These are phyloP conservation scores for Nebria ingens DNA, from an alignment of 1,140 invertebrate genomes.

Conservation along the genomic window DNA sequence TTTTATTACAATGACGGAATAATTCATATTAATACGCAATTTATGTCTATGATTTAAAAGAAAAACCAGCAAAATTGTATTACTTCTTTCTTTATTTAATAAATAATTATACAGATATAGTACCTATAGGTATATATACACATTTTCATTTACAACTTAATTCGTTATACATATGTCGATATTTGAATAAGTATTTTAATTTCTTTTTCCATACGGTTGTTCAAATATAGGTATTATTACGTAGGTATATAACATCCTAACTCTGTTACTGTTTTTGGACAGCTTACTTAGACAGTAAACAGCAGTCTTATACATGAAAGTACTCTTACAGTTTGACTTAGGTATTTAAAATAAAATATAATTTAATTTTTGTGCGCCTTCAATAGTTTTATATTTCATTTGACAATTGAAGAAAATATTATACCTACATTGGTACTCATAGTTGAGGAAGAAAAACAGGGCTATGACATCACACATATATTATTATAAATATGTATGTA, in stretches of 20 bases:
- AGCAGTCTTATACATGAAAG: not conserved
- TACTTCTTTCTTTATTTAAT: conserved; percentile 5
- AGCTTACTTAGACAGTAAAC: not conserved
- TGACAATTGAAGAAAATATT: not conserved
- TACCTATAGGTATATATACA: no score
- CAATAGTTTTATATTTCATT: no score
- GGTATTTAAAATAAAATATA: not conserved
- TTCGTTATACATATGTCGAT: conserved; percentile 7
- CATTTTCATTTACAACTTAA: conserved; percentile 1
- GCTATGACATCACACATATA: not conserved
- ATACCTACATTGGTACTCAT: not conserved
- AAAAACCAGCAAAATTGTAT: no score
- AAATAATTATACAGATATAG: conserved; percentile 8
- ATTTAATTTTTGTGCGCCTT: not conserved
- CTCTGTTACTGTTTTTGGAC: not conserved
- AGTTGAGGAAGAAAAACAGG: not conserved
- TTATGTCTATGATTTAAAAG: no score
- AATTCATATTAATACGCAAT: no score
- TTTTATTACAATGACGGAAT: no score
- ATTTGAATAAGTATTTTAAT: not conserved
- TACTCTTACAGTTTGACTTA: no score
- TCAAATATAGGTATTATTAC: not conserved
- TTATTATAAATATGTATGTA: not conserved
- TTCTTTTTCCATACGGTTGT: not conserved
- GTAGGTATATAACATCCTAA: not conserved